phyloP scores from a whole-genome alignment of 2,888 invertebrate genomes.

The Tiliacea aurago region DNA sequence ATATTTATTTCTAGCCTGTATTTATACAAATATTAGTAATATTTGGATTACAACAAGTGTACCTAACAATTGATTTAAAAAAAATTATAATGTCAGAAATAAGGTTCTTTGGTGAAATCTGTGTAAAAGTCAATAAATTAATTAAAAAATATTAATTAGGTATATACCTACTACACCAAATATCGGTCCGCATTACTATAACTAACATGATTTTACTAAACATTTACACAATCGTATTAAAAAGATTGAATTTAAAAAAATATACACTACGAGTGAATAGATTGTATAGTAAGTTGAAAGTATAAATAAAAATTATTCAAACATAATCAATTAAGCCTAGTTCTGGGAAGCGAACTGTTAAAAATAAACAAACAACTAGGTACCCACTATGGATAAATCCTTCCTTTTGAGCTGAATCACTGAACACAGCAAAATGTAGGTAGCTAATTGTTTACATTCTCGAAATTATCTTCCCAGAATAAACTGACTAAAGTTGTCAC shows the following conservation, averaged over 20 bases:
- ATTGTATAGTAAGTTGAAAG: too few relatives aligned
- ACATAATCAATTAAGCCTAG: neutral
- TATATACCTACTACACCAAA: neutral
- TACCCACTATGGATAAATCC: conserved; percentile 13
- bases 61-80: neutral
- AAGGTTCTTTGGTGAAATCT: neutral
- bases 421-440: conserved; percentile 6
- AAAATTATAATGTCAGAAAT: too few relatives aligned
- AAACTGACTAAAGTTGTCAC: neutral
- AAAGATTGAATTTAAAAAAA: neutral
- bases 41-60: neutral
- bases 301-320: too few relatives aligned
- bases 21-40: neutral
- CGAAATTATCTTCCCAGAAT: conserved; percentile 11
- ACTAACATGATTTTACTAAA: neutral
- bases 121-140: neutral
- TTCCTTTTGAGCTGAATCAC: neutral
- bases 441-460: conserved; percentile 20
- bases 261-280: too few relatives aligned
- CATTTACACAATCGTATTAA: neutral
- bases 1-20: neutral
- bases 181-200: neutral
- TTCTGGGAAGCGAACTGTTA: neutral
- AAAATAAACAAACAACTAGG: conserved; percentile 7
- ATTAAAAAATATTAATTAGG: neutral